Base-by-base conservation (phyloP, 2,113 vertebrate genomes). In the Coryphaenoides rupestris region DNA sequence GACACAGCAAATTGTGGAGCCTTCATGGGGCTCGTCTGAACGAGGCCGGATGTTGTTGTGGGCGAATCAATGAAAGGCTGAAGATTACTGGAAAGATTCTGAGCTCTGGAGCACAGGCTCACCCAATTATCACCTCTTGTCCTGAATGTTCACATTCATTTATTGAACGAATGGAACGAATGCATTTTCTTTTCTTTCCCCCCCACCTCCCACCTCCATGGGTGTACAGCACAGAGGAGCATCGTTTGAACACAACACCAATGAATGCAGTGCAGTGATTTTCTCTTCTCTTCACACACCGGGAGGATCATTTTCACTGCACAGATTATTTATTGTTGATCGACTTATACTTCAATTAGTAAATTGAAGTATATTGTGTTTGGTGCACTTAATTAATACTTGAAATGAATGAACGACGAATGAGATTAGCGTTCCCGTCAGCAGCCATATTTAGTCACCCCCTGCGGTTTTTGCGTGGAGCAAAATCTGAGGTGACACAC, bases 1-100 rank as follows among this genome's bases (percentile, higher is more conserved):
- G 54, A 63, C 56, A 70, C 65, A 16, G 45, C 60, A 54, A 56
- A 63, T 69, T 68, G 59, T 64, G 15, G 15, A n/a, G 62, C 58
- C 19, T 69, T n/a, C 28, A 40, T 40, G 23, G 16, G n/a, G 53
- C 17, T 50, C 19, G 17, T 40, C 14, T 60, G 58, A 65, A 65
- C 65, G 47, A 73, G 55, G 24, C 26, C 4, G 40, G 57, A 68
- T 70, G 68, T 45, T 58, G 68, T 45, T 58, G 19, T 55, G 47
- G 53, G 26, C 55, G 46, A 47, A 10, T 16, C n/a, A 46, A 10
- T 21, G 17, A 50, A 14, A 50, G 5, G 50, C 66, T 19, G 52
- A 22, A 58, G 16, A 64, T 71, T 69, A n/a, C 49, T 56, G 14
- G 1, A 52, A 19, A 19, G 24, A 1, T 28, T 9, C 3, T 33